Evolutionary conservation across 2,113 vertebrate genomes (phyloP).

Genomic region (Capricornis sumatraensis): DNA sequence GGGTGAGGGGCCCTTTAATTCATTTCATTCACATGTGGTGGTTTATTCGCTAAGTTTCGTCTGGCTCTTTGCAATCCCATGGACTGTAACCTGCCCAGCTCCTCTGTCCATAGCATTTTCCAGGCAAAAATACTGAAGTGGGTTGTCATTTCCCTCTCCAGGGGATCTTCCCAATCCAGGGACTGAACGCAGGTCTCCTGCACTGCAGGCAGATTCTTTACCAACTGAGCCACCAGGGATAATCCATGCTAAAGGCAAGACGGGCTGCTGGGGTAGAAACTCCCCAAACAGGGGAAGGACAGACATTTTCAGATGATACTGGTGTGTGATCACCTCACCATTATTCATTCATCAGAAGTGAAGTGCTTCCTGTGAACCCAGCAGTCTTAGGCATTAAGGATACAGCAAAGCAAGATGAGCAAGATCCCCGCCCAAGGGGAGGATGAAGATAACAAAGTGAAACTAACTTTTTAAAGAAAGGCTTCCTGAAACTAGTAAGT

Average conservation of each 20-base stretch:
- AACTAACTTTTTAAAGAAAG: not conserved
- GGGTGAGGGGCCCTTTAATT: not conserved
- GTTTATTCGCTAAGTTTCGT: not conserved
- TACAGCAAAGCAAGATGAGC: not conserved
- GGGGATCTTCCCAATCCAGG: not conserved
- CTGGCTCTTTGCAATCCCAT: not conserved
- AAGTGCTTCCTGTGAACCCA: not conserved
- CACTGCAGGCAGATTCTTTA: not conserved
- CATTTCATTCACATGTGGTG: not conserved
- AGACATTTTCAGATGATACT: not conserved
- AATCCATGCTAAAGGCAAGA: not conserved
- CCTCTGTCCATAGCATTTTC: not conserved
- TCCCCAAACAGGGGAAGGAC: not conserved
- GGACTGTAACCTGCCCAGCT: not conserved
- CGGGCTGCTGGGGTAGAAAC: not conserved
- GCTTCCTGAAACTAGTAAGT: not conserved
- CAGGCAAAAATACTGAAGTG: not conserved
- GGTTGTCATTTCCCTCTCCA: not conserved
- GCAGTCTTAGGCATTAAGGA: too few species aligned
- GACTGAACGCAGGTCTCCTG: not conserved
- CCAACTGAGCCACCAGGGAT: not conserved
- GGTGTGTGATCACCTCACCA: too few species aligned
- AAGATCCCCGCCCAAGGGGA: not conserved
- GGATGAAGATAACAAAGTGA: not conserved
- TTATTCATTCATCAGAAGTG: not conserved